These are phyloP conservation scores for Lucifuga dentata DNA, from an alignment of 2,113 vertebrate genomes.

Conservation along the genomic window DNA sequence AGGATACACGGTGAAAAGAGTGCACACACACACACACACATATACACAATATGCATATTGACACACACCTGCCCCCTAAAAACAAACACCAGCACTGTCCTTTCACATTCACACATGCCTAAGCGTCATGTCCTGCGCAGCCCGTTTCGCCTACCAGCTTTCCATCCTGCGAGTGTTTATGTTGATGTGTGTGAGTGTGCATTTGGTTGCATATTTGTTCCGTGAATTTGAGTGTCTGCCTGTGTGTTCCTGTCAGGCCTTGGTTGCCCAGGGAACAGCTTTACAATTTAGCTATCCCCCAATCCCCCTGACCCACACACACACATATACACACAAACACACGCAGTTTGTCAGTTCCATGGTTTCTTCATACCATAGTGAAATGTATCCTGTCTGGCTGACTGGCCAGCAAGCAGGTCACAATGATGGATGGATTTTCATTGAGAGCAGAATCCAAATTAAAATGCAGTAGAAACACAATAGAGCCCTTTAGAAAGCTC, in stretches of 20 bases:
- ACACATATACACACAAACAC: background rate
- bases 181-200: constrained; percentile 3
- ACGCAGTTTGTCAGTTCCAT: constrained; percentile 16
- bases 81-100: background rate
- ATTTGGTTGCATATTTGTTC: background rate
- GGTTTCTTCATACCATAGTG: constrained; percentile 19
- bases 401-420: constrained; percentile 3
- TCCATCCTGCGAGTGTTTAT: background rate
- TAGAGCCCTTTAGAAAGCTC: too few species aligned
- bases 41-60: background rate
- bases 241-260: constrained; percentile 25
- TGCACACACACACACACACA: constrained; percentile 13
- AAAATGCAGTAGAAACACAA: constrained; percentile 9
- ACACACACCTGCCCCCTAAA: constrained; percentile 5
- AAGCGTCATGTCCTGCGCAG: constrained; percentile 20
- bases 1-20: background rate
- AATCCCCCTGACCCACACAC: background rate
- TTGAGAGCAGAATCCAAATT: constrained; percentile 20
- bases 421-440: constrained; percentile 31
- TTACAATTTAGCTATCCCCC: constrained; percentile 24
- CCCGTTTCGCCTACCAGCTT: constrained; percentile 27
- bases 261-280: constrained; percentile 52
- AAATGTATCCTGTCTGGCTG: constrained; percentile 11
- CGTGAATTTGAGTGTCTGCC: background rate
- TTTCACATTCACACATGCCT: constrained; percentile 24